Base-by-base conservation (phyloP, 2,888 invertebrate genomes). In the Blomia tropicalis region DNA sequence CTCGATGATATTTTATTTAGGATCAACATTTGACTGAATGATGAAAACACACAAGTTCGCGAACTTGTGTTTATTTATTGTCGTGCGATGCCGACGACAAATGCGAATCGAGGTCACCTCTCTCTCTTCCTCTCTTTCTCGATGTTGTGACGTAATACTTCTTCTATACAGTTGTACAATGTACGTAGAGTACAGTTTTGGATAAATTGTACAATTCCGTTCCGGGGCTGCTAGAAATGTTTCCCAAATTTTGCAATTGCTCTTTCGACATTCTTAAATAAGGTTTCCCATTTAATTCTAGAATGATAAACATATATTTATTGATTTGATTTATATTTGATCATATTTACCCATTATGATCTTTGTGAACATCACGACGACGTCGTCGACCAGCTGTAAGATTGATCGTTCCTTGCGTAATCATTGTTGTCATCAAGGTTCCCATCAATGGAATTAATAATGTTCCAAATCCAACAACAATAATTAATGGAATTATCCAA, bases 401-500 rank as follows among this genome's bases (percentile, higher is more conserved):
- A 43, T 56, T 65, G 14, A 65, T 60, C 11, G 65, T 63, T 17
- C 65, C 65, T 25, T 60, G 44, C 19, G 63, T 65, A 19, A 67
- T 65, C 64, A 68, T 47, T 1, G 67, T 64, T 25, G 67, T 67
- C 67, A 68, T 67, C n/a, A 68, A 61, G 22, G 65, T 63, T 11
- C 66, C 63, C 27, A 67, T 44, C 14, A 68, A 27, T 19, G 68
- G 68, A 60, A 68, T 60, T 17, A 66, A 54, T 23, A 68, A 58
- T 4, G 66, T 67, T 2, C 67, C 67, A 2, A 67, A 58, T 4
- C 68, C 68, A 17, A 68, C 58, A n/a, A 68, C 64, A 22, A 68
- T 59, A 7, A 67, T 60, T 27, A 67, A 29, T 3, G 68, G 68
- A 11, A 68, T 60, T 19, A 68, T 53, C 65, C 65, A 65, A 51